phyloP scores from a whole-genome alignment of 1,140 invertebrate species.

The Camponotus vicinus region DNA sequence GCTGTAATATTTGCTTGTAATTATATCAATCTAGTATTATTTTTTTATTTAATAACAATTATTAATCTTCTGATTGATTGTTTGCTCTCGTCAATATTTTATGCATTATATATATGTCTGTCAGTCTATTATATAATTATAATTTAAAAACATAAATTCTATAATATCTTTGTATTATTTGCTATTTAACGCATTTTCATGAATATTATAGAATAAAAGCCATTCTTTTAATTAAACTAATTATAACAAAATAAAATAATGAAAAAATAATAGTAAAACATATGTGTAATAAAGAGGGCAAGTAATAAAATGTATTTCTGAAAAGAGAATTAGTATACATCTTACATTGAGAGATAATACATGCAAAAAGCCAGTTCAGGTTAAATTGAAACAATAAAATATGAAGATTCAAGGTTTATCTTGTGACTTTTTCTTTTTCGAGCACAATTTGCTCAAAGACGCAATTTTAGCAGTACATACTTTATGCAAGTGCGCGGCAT shows the following conservation, averaged over 20 bases:
- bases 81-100: not conserved
- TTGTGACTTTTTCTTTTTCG: not conserved
- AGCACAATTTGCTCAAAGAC: not conserved
- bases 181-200: not conserved
- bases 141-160: not conserved
- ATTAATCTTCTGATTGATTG: not conserved
- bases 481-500: not conserved
- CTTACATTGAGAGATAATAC: too few relatives aligned
- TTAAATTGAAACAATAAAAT: conserved; percentile 9
- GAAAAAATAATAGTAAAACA: too few relatives aligned
- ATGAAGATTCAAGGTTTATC: not conserved
- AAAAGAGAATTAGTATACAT: too few relatives aligned
- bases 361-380: not conserved
- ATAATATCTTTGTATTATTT: not conserved
- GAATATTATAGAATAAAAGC: not conserved
- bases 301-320: too few relatives aligned
- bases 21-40: not conserved
- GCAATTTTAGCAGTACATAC: not conserved
- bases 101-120: not conserved
- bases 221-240: too few relatives aligned
- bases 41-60: not conserved
- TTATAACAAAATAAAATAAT: too few relatives aligned
- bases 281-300: too few relatives aligned
- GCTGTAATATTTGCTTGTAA: not conserved
- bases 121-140: not conserved